phyloP scores from a whole-genome alignment of 2,113 vertebrate species.

The Talpa occidentalis region DNA sequence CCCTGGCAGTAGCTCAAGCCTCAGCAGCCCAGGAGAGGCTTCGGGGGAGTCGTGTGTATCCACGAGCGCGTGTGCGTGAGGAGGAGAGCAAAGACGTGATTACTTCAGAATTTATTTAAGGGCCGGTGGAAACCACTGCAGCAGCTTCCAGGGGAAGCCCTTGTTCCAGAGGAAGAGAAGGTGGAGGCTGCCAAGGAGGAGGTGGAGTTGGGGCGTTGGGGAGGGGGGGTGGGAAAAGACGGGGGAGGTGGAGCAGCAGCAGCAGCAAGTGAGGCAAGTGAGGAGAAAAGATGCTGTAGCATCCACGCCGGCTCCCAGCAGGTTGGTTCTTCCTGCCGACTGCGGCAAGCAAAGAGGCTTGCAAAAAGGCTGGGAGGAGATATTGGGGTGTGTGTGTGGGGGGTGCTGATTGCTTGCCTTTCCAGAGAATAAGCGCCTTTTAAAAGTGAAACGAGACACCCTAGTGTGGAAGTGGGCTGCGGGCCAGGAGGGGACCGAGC shows the following conservation, averaged over 20 bases:
- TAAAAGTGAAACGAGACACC: neutral
- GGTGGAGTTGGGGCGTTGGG: neutral
- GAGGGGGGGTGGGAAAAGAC: neutral
- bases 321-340: conserved; percentile 61
- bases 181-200: conserved; percentile 63
- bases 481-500: neutral
- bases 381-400: neutral
- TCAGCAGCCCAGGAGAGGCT: conserved; percentile 58
- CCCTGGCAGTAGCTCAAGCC: neutral
- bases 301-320: conserved; percentile 35
- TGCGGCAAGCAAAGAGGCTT: neutral
- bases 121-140: conserved; percentile 90
- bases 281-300: conserved; percentile 58
- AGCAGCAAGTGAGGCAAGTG: neutral
- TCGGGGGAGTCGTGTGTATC: conserved; percentile 71
- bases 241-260: neutral
- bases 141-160: conserved; percentile 88
- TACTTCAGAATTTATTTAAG: conserved; percentile 91
- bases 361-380: neutral
- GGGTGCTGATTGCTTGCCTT: neutral
- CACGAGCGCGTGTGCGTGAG: conserved; percentile 78
- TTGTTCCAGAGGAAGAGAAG: conserved; percentile 66
- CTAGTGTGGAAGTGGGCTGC: neutral
- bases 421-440: neutral
- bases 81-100: conserved; percentile 85